Base-by-base conservation (phyloP, 2,113 vertebrate species). In the Mesitornis unicolor region DNA sequence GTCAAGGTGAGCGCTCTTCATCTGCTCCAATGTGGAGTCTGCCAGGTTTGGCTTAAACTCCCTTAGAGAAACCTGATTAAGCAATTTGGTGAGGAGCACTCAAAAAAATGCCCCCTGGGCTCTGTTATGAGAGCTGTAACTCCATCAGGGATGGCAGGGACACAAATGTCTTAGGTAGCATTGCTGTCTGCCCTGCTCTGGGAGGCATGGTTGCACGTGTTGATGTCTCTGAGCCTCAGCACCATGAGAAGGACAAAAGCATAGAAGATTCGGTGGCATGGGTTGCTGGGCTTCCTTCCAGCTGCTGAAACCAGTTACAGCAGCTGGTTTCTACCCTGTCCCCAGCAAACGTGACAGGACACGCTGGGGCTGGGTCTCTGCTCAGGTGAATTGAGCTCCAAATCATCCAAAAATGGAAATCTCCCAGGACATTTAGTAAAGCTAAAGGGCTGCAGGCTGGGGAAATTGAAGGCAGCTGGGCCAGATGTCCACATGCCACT, bases 31-130 rank as follows among this genome's bases (percentile, higher is more conserved):
- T 26, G 20, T 21, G 56, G 20, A 63, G 5, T 28, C 33, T 64
- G 14, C 14, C 38, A 50, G 28, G 16, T 50, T 43, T 57, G 51
- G 28, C 25, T 89, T 57, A 19, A n/a, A 1, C 6, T 8, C 13
- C 7, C 13, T 43, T 28, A 25, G 8, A 69, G 19, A 81, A 92
- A 84, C 16, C 29, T 17, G 5, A 63, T 68, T 4, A 64, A 75
- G 29, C 8, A 43, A 64, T 18, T 13, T 57, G 35, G 33, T 77
- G 43, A 73, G 20, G 33, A 95, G 5, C 9, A 18, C 11, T 56
- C 33, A 1, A 29, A 35, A 85, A 67, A 68, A 53, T 1, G 0
- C 6, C 33, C 31, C 25, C 9, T 14, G 0, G 16, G 33, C 12
- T 64, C n/a, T 76, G 11, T 31, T 45, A 7, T 1, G 9, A 70